These are phyloP conservation scores for Caenorhabditis sp. DNA, from an alignment of 2,888 invertebrate genomes.

Conservation along the genomic window DNA sequence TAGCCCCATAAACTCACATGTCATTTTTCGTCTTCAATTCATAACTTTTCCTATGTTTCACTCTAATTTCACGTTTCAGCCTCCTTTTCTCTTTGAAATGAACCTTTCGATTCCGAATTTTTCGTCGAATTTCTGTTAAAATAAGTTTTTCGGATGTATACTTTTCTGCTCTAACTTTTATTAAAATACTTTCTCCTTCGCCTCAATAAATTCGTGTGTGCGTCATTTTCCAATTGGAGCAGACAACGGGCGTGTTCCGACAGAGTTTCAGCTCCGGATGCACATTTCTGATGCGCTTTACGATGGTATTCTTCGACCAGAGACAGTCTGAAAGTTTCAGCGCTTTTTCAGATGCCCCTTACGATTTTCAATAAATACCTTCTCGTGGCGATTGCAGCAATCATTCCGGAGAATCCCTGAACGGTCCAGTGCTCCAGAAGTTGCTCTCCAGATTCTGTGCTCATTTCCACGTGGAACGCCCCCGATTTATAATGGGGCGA, in stretches of 20 bases:
- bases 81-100: slow-evolving; percentile 2
- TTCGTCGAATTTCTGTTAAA: not conserved
- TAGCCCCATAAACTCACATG: slow-evolving; percentile 16
- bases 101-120: not conserved
- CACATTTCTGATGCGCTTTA: slow-evolving; percentile 51
- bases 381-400: slow-evolving; percentile 57
- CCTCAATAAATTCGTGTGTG: slow-evolving; percentile 16
- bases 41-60: slow-evolving; percentile 7
- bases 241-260: slow-evolving; percentile 64
- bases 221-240: slow-evolving; percentile 52
- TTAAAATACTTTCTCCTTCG: slow-evolving; percentile 35
- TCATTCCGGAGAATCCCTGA: slow-evolving; percentile 52
- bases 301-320: slow-evolving; percentile 41
- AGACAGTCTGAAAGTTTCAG: slow-evolving; percentile 21
- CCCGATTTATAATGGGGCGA: slow-evolving; percentile 37
- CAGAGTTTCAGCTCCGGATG: slow-evolving; percentile 53
- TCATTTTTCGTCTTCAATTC: slow-evolving; percentile 17
- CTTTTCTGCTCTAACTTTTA: slow-evolving; percentile 12
- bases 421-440: slow-evolving; percentile 56
- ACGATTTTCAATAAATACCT: not conserved
- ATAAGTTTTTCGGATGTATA: not conserved
- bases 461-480: slow-evolving; percentile 31
- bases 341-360: not conserved
- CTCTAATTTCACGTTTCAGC: slow-evolving; percentile 21
- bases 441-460: slow-evolving; percentile 44